Percentiles rank a stretch among this genome's conserved stretches.
These are phyloP conservation scores for Trachelus iudaicus DNA, from an alignment of 2,888 invertebrate species.

Conservation along the genomic window DNA sequence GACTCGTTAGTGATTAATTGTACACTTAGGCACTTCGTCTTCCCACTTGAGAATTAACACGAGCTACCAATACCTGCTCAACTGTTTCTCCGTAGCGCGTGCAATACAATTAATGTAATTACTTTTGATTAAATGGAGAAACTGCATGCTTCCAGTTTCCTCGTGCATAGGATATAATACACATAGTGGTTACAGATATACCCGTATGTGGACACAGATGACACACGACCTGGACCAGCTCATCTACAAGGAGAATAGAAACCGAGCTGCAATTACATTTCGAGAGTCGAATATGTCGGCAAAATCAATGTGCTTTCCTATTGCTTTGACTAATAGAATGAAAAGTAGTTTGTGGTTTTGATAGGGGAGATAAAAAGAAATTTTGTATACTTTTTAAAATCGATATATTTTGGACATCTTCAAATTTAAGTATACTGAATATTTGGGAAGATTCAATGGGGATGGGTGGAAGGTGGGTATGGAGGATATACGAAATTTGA, in stretches of 20 bases:
- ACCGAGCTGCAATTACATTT: background rate
- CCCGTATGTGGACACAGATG: background rate
- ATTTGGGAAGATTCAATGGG: background rate
- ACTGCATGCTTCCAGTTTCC: background rate
- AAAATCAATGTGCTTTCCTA: background rate
- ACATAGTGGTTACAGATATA: background rate
- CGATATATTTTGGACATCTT: background rate
- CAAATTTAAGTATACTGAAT: background rate
- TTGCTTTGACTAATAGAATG: background rate
- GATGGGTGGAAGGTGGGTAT: background rate
- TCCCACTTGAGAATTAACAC: background rate
- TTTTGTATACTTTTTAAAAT: too few species aligned
- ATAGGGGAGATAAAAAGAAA: too few species aligned
- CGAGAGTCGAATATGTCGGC: background rate
- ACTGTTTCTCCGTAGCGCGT: slow-evolving; percentile 22
- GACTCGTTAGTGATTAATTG: slow-evolving; percentile 57
- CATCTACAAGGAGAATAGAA: background rate
- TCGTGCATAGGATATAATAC: background rate
- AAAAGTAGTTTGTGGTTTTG: too few species aligned
- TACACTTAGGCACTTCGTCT: slow-evolving; percentile 33
- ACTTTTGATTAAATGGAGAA: slow-evolving; percentile 47
- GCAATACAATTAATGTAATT: slow-evolving; percentile 55
- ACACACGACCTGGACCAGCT: background rate
- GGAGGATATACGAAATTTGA: background rate
- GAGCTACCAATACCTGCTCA: background rate